Evolutionary conservation across 2,888 invertebrate genomes (phyloP).

Genomic region (Megastigmus dorsalis): DNA sequence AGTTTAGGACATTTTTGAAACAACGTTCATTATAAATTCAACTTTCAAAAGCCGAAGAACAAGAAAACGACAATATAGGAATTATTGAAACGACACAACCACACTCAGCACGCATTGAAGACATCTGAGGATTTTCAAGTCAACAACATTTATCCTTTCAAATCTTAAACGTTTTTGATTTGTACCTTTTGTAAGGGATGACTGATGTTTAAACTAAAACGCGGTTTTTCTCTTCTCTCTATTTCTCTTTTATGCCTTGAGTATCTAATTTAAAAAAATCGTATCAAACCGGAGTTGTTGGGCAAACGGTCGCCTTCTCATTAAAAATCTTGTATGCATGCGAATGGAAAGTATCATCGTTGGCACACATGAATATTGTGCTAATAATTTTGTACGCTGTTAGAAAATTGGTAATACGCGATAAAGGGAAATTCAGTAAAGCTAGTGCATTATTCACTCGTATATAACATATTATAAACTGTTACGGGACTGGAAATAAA

Average conservation of each 20-base stretch:
- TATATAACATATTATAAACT: conserved; percentile 59
- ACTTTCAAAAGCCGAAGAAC: conserved; percentile 70
- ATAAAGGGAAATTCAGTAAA: conserved; percentile 48
- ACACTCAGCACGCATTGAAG: conserved; percentile 92
- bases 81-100: conserved; percentile 76
- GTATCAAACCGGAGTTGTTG: conserved; percentile 42
- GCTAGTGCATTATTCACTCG: conserved; percentile 65
- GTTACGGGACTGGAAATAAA: conserved; percentile 52
- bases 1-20: conserved; percentile 74
- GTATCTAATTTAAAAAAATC: conserved; percentile 48
- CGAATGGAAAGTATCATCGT: conserved; percentile 65
- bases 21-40: conserved; percentile 75
- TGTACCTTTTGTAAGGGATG: conserved; percentile 68
- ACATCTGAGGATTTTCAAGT: conserved; percentile 85
- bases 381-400: conserved; percentile 68
- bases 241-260: conserved; percentile 49
- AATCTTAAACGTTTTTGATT: conserved; percentile 67
- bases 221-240: conserved; percentile 62
- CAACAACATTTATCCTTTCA: conserved; percentile 59
- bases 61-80: conserved; percentile 68
- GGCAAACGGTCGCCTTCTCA: conserved; percentile 27
- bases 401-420: conserved; percentile 63
- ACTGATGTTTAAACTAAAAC: conserved; percentile 69
- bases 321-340: conserved; percentile 47
- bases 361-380: conserved; percentile 62